phyloP scores from a whole-genome alignment of 2,797 vertebrate species.

The Varecia variegata region DNA sequence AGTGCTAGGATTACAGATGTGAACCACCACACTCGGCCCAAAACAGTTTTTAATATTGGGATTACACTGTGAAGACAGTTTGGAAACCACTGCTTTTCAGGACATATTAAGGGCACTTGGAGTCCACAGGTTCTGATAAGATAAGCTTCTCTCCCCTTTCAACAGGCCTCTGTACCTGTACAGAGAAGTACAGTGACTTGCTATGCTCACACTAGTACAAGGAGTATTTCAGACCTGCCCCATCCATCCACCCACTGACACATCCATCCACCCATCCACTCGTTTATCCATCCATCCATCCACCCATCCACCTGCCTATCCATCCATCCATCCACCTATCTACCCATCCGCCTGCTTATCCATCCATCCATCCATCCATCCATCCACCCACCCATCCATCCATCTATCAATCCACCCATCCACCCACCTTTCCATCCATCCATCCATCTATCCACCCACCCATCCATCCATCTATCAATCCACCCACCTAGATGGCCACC shows the following conservation, averaged over 20 bases:
- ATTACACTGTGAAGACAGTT: neutral
- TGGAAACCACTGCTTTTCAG: neutral
- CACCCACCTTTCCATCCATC: neutral
- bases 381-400: neutral
- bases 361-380: neutral
- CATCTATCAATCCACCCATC: neutral
- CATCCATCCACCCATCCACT: no score
- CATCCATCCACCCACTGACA: neutral
- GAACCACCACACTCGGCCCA: no score
- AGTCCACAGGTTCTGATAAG: neutral
- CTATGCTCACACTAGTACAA: neutral
- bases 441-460: neutral
- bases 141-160: neutral
- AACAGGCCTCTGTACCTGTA: neutral
- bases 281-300: neutral
- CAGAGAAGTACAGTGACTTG: neutral
- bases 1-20: no score
- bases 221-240: neutral
- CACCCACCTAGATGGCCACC: no score
- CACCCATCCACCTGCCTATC: no score
- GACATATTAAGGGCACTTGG: neutral
- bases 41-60: neutral
- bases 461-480: rapidly evolving
- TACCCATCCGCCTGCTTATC: neutral
- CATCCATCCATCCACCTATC: neutral